Conservation (phyloP, 2,113 vertebrate genomes). For the Mastomys natalensis region DNA sequence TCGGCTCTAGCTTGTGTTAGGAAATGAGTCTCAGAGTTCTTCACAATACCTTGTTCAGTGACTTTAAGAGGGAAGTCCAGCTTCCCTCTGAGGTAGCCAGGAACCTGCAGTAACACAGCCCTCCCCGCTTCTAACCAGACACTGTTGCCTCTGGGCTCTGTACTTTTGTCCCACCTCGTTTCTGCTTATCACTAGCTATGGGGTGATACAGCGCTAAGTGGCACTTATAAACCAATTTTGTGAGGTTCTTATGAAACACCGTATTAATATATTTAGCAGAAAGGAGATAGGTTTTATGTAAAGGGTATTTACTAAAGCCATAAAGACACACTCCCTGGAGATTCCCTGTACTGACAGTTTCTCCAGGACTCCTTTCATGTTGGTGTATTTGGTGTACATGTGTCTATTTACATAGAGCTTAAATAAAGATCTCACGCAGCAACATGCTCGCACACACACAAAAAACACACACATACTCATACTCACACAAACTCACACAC, state of each 20-base stretch:
- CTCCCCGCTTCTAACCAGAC: neutral
- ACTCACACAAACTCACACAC: too few species aligned
- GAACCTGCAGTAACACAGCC: neutral
- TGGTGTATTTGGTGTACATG: accelerated
- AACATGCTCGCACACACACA: too few species aligned
- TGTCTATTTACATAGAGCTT: neutral
- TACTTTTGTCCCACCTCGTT: neutral
- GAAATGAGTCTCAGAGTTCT: neutral
- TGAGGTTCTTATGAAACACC: neutral
- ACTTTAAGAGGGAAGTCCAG: neutral
- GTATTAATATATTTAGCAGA: neutral
- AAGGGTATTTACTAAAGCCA: neutral
- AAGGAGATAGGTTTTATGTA: slow-evolving; percentile 7
- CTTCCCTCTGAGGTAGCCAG: neutral
- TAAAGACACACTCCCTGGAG: neutral
- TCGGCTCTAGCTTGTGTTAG: neutral
- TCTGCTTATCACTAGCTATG: slow-evolving; percentile 9
- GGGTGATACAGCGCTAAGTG: neutral
- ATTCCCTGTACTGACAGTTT: neutral
- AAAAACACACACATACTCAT: neutral
- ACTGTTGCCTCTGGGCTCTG: neutral
- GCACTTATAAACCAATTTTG: neutral
- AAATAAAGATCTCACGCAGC: neutral
- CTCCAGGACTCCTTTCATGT: neutral
- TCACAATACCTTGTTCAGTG: neutral